Conservation (phyloP, 2,888 invertebrate genomes). For the Himalopsyche tibetana region DNA sequence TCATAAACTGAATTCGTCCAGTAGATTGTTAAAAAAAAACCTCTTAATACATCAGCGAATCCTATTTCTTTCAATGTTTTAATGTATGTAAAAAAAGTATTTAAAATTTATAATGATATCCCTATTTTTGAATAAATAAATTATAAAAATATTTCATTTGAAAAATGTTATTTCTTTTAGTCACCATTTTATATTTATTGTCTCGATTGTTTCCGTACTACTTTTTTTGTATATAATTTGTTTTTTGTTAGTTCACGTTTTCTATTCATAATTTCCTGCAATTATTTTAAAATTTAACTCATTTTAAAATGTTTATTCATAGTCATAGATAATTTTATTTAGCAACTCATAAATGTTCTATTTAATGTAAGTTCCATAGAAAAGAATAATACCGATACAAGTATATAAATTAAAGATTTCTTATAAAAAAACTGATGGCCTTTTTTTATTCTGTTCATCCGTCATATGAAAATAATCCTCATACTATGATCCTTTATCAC, state of each 20-base stretch:
- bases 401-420: slow-evolving; percentile 59
- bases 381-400: slow-evolving; percentile 45
- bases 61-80: background rate
- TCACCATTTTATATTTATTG: slow-evolving; percentile 19
- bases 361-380: slow-evolving; percentile 41
- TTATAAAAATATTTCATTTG: background rate
- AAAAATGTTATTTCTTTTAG: background rate
- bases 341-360: slow-evolving; percentile 52
- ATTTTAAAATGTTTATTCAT: slow-evolving; percentile 16
- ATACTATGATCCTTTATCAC: no score
- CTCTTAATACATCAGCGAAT: slow-evolving; percentile 21
- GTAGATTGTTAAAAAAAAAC: slow-evolving; percentile 56
- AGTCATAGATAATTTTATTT: slow-evolving; percentile 33
- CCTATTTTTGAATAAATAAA: slow-evolving; percentile 22
- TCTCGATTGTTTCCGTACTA: background rate
- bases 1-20: slow-evolving; percentile 56
- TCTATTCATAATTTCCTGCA: background rate
- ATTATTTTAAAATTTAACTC: background rate
- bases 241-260: no score
- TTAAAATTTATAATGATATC: background rate
- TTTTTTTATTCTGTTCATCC: background rate
- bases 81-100: background rate
- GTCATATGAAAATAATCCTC: no score
- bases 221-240: no score
- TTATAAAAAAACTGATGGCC: slow-evolving; percentile 47